Conservation (phyloP, 2,888 invertebrate species). For the Sericinus montela region DNA sequence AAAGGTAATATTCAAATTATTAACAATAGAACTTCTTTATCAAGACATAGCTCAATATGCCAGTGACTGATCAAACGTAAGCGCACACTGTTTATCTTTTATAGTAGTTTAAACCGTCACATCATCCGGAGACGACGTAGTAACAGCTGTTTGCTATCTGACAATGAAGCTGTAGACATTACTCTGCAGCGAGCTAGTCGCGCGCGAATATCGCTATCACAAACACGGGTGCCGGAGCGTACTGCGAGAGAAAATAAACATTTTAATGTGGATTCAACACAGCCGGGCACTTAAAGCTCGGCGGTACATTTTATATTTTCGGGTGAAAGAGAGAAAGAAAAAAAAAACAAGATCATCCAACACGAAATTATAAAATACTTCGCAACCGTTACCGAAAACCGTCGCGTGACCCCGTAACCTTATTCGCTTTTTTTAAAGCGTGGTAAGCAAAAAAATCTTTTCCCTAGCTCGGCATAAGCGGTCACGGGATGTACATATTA, state of each 20-base stretch:
- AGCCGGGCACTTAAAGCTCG: neutral
- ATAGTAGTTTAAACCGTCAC: too few species aligned
- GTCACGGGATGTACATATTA: conserved; percentile 30
- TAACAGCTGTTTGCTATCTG: too few species aligned
- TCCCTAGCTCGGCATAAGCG: conserved; percentile 26
- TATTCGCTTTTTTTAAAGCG: conserved; percentile 51
- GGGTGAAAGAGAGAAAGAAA: too few species aligned
- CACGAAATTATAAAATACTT: neutral
- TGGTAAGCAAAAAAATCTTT: conserved; percentile 52
- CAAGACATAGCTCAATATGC: too few species aligned
- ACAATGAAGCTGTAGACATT: too few species aligned
- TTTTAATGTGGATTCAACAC: neutral
- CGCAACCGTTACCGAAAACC: conserved; percentile 36
- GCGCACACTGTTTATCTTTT: too few species aligned
- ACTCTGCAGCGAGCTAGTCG: neutral
- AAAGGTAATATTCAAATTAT: too few species aligned
- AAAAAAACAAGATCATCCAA: neutral
- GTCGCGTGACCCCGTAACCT: conserved; percentile 53
- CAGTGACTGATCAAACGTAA: too few species aligned
- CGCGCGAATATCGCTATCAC: neutral
- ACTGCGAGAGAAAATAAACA: neutral
- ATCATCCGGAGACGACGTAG: too few species aligned
- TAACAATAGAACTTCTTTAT: too few species aligned
- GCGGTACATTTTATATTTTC: neutral
- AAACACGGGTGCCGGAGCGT: neutral